Evolutionary conservation across 2,888 invertebrate species (phyloP).

Genomic region (Augochlorella aurata): DNA sequence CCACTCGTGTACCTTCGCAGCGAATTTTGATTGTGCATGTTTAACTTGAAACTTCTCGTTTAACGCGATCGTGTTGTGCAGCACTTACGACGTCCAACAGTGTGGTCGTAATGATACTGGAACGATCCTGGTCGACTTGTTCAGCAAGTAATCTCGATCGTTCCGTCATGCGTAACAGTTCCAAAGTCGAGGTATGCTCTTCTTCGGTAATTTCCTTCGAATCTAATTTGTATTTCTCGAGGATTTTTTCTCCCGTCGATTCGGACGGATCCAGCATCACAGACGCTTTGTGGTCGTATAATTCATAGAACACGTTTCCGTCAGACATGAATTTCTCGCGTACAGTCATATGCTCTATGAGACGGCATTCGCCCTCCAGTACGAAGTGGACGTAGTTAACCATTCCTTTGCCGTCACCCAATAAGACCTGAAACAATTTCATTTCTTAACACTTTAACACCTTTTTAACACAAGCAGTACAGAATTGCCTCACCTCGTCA

Average conservation of each 20-base stretch:
- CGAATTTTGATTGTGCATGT: constrained; percentile 2
- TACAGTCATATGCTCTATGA: constrained; percentile 85
- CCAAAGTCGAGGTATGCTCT: background rate
- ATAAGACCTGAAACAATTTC: constrained; percentile 69
- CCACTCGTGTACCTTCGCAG: constrained; percentile 75
- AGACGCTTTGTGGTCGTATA: constrained; percentile 80
- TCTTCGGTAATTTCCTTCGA: background rate
- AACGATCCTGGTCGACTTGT: constrained; percentile 67
- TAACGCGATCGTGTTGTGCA: background rate
- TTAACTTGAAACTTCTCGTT: background rate
- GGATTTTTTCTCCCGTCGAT: background rate
- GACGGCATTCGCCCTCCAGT: constrained; percentile 84
- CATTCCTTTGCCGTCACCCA: constrained; percentile 78
- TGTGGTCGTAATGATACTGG: constrained; percentile 74
- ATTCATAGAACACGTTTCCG: constrained; percentile 80
- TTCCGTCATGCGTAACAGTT: background rate
- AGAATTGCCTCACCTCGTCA: constrained; percentile 82
- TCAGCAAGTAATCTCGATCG: constrained; percentile 18
- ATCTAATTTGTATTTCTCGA: background rate
- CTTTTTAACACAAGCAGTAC: no score
- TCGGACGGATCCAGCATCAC: no score
- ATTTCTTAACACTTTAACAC: constrained; percentile 14
- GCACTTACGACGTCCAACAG: constrained; percentile 75
- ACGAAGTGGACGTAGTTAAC: constrained; percentile 83
- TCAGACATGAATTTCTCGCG: constrained; percentile 78